phyloP scores from a whole-genome alignment of 2,888 invertebrate species.

The Lochmaea crataegi region DNA sequence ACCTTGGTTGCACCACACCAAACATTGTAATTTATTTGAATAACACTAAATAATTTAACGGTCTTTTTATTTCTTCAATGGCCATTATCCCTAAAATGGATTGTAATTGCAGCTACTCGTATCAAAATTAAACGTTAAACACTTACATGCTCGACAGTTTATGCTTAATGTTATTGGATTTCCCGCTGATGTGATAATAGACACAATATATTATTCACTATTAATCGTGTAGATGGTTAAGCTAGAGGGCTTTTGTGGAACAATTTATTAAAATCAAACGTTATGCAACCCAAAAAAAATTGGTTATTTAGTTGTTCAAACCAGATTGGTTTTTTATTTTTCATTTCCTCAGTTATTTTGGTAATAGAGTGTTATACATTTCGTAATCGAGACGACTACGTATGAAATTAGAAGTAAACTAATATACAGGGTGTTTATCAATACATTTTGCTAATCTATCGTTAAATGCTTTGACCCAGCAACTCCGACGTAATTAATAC shows the following conservation, averaged over 20 bases:
- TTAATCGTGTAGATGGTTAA: not conserved
- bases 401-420: too few relatives aligned
- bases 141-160: not conserved
- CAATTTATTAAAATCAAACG: constrained; percentile 7
- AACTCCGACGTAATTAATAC: too few relatives aligned
- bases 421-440: too few relatives aligned
- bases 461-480: too few relatives aligned
- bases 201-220: not conserved
- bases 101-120: not conserved
- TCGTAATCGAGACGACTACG: too few relatives aligned
- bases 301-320: constrained; percentile 1
- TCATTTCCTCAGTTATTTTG: not conserved
- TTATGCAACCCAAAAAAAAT: not conserved
- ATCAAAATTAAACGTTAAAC: constrained; percentile 2
- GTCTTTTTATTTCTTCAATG: not conserved
- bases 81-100: not conserved
- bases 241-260: not conserved
- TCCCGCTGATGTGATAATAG: constrained; percentile 2
- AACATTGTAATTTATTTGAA: not conserved
- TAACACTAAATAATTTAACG: not conserved
- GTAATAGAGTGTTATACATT: not conserved
- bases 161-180: constrained; percentile 4
- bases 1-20: too few relatives aligned
- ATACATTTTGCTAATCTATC: too few relatives aligned
- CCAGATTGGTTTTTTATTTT: not conserved